These are phyloP conservation scores for Oryzaephilus surinamensis DNA, from an alignment of 1,140 invertebrate genomes.

Conservation along the genomic window DNA sequence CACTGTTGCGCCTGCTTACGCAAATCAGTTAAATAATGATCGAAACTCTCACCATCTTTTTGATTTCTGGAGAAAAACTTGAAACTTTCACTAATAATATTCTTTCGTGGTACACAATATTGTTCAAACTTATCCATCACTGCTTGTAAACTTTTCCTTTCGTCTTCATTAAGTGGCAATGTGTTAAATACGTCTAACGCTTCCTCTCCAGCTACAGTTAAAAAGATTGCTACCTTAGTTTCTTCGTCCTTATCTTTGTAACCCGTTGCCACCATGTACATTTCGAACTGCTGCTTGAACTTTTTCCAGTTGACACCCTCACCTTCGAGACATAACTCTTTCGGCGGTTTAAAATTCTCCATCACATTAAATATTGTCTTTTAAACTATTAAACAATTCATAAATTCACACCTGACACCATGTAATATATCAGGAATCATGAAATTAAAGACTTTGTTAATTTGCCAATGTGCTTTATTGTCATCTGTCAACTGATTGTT, in stretches of 20 bases:
- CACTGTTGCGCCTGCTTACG: slow-evolving; percentile 17
- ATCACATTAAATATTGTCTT: no score
- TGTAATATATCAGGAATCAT: no score
- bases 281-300: slow-evolving; percentile 21
- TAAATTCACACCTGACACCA: neutral
- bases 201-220: slow-evolving; percentile 27
- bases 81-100: slow-evolving; percentile 22
- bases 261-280: slow-evolving; percentile 21
- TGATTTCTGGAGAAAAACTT: slow-evolving; percentile 16
- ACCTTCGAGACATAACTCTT: neutral
- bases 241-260: slow-evolving; percentile 16
- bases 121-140: slow-evolving; percentile 23
- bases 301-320: slow-evolving; percentile 19
- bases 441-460: no score
- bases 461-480: no score
- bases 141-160: slow-evolving; percentile 18
- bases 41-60: slow-evolving; percentile 19
- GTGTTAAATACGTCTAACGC: slow-evolving; percentile 24
- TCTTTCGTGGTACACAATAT: slow-evolving; percentile 26
- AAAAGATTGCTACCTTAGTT: slow-evolving; percentile 23
- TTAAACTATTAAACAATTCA: neutral
- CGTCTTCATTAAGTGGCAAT: slow-evolving; percentile 17
- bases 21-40: slow-evolving; percentile 21
- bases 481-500: no score
- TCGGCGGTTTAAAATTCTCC: neutral